These are phyloP conservation scores for Scaptomyza pallida DNA, from an alignment of 1,140 invertebrate species.

Conservation along the genomic window DNA sequence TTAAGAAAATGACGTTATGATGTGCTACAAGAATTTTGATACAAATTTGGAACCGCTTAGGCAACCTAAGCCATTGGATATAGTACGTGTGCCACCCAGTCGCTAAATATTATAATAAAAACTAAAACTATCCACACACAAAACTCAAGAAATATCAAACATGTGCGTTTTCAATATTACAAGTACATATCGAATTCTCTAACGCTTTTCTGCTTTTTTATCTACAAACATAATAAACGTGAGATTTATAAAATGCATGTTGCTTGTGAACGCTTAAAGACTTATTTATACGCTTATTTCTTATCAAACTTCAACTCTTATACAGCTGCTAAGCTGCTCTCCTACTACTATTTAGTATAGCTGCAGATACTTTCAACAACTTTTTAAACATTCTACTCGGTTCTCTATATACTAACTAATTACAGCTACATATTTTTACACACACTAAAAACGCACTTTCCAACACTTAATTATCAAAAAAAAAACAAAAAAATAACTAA, in stretches of 20 bases:
- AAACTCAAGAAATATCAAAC: slow-evolving; percentile 29
- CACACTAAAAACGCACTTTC: neutral
- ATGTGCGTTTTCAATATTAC: slow-evolving; percentile 60
- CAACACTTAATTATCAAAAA: neutral
- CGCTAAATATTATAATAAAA: too few species aligned
- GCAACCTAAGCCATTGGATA: slow-evolving; percentile 50
- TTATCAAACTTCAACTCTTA: slow-evolving; percentile 8
- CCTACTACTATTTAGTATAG: slow-evolving; percentile 11
- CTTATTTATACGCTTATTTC: neutral
- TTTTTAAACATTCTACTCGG: neutral
- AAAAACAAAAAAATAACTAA: slow-evolving; percentile 5
- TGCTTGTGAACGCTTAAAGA: slow-evolving; percentile 62
- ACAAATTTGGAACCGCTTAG: slow-evolving; percentile 44
- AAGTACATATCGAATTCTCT: slow-evolving; percentile 5
- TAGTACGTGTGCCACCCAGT: slow-evolving; percentile 16
- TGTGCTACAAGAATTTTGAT: slow-evolving; percentile 27
- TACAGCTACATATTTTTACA: slow-evolving; percentile 13
- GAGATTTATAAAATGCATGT: slow-evolving; percentile 46
- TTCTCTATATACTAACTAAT: slow-evolving; percentile 2
- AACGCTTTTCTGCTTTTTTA: slow-evolving; percentile 17
- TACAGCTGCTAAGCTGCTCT: neutral
- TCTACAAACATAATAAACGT: neutral
- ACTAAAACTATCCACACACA: neutral
- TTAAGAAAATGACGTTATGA: slow-evolving; percentile 7
- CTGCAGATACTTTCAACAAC: slow-evolving; percentile 2